Evolutionary conservation across 2,113 vertebrate species (phyloP).

Genomic region (Mystacornis crossleyi): DNA sequence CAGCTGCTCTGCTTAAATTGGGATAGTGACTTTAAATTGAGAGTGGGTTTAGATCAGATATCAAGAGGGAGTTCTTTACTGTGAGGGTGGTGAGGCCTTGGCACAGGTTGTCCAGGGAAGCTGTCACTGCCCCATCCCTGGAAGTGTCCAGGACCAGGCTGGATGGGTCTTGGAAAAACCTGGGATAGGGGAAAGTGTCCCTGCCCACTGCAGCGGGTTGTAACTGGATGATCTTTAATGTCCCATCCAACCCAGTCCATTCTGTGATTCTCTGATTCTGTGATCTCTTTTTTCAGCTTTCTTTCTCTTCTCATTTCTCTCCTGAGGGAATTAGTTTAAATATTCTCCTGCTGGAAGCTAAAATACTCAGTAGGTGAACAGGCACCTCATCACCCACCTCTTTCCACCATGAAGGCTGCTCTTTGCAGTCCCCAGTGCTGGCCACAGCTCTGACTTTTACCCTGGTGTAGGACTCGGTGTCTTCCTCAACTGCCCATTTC

Average conservation of each 20-base stretch:
- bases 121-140: background rate
- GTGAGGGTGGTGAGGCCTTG: background rate
- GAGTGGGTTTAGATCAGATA: background rate
- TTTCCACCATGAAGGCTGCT: background rate
- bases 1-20: background rate
- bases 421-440: background rate
- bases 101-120: accelerated
- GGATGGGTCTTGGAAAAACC: accelerated
- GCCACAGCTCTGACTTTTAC: background rate
- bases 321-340: background rate
- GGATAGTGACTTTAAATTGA: background rate
- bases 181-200: accelerated
- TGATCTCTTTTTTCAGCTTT: background rate
- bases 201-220: accelerated
- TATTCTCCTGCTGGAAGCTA: background rate
- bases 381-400: background rate
- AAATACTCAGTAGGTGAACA: background rate
- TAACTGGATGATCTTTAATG: background rate
- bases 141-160: background rate
- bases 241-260: background rate
- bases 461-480: background rate
- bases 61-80: background rate
- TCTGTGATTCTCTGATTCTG: background rate
- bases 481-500: background rate
- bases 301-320: background rate